Evolutionary conservation across 2,797 vertebrate genomes (phyloP), one percentile per base, ranked within the genome.

Genomic region (Hybognathus amarus): DNA sequence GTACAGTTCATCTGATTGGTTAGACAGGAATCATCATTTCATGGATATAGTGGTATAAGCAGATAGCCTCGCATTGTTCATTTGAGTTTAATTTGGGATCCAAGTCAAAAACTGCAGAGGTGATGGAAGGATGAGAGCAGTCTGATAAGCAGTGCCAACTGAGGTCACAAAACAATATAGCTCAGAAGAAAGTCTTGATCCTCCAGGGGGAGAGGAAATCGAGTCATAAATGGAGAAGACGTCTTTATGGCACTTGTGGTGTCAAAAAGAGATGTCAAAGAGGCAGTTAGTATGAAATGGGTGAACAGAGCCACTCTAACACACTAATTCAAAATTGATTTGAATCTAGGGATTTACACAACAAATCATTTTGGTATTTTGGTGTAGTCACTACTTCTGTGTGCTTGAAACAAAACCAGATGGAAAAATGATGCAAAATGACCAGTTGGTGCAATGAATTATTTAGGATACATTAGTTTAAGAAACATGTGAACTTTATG

Each of bases 151-250:
- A 75, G 80, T 82, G 78, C 59, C 79, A 87, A 84, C 75, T 36
- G 70, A 87, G 81, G 83, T 84, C 87, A 89, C 80, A 61, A 74
- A 86, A 83, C 85, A 80, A 84, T 82, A 77, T 66, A 56, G 38
- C 76, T 82, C 78, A 84, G 80, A 76, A 47, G 36, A 86, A 87
- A 85, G 77, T 79, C 76, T 71, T 76, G 74, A 76, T 54, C 33
- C 52, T 70, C 42, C 45, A 4, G 78, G n/a, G 77, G 56, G 52
- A 75, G 20, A 59, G 73, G 22, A 54, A 77, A 59, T 30, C 66
- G 36, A 80, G 77, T 68, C 45, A 77, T 88, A 85, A 87, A 78
- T 47, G 42, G 61, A 84, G 81, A 88, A 87, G 71, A 84, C 13
- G 22, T 45, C n/a, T 77, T 50, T 42, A 13, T 67, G 70, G 36